Conservation (phyloP, 1,140 invertebrate species). For the Arion vulgaris region DNA sequence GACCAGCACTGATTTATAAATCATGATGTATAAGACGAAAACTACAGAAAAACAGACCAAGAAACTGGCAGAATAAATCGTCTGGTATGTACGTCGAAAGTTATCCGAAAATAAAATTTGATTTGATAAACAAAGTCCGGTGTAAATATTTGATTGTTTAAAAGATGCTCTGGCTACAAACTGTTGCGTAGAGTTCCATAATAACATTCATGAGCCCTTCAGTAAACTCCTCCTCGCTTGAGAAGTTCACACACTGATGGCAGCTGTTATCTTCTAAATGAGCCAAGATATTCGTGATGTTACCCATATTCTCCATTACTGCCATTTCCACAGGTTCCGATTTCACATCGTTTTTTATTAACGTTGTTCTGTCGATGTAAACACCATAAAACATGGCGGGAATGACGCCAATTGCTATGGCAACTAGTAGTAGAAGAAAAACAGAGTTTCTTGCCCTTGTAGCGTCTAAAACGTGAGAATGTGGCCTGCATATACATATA, state of each 20-base stretch:
- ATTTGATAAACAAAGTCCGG: constrained; percentile 52
- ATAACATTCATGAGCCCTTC: not conserved
- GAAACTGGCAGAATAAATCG: constrained; percentile 61
- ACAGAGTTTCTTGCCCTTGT: constrained; percentile 19
- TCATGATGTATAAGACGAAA: constrained; percentile 61
- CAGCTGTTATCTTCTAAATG: not conserved
- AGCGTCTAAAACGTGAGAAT: constrained; percentile 63
- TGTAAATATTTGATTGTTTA: constrained; percentile 40
- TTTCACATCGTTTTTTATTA: not conserved
- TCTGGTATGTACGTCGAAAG: constrained; percentile 61
- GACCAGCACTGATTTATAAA: constrained; percentile 59
- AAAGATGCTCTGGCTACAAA: not conserved
- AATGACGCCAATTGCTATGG: constrained; percentile 28
- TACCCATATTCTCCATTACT: not conserved
- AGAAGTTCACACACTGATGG: not conserved
- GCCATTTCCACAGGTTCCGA: not conserved
- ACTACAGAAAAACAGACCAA: constrained; percentile 58
- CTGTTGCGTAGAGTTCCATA: not conserved
- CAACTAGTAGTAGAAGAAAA: constrained; percentile 12
- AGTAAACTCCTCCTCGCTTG: not conserved
- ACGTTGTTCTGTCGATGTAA: constrained; percentile 18
- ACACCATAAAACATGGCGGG: constrained; percentile 41
- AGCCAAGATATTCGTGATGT: constrained; percentile 17
- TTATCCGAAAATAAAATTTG: constrained; percentile 46
- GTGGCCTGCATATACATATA: constrained; percentile 71